Conservation (phyloP, 2,888 invertebrate species). For the Lydus trimaculatus region DNA sequence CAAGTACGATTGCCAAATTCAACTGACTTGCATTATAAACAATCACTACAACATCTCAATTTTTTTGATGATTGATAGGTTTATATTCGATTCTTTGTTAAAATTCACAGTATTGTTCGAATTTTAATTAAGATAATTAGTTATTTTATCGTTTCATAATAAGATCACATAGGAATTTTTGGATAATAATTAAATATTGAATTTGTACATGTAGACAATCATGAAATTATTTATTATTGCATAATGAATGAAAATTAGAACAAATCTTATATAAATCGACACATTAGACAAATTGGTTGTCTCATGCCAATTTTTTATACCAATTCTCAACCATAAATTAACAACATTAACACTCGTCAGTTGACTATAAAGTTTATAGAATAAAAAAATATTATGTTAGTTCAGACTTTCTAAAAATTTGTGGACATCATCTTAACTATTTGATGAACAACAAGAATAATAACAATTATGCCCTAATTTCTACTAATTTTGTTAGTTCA, state of each 20-base stretch:
- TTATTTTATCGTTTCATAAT: neutral
- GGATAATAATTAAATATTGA: neutral
- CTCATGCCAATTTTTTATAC: neutral
- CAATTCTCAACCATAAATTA: neutral
- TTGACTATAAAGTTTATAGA: neutral
- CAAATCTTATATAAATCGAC: neutral
- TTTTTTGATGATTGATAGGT: constrained; percentile 2
- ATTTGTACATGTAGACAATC: neutral
- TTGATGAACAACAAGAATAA: neutral
- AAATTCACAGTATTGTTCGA: neutral
- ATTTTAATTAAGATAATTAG: neutral
- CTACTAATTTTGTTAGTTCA: too few species aligned
- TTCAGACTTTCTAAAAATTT: neutral
- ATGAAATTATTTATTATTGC: neutral
- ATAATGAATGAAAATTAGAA: neutral
- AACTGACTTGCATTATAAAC: constrained; percentile 24
- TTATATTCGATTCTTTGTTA: neutral
- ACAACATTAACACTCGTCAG: neutral
- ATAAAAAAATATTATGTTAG: neutral
- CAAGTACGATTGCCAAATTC: constrained; percentile 19
- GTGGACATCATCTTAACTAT: neutral
- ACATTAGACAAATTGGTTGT: neutral
- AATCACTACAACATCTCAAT: neutral
- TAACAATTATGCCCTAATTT: too few species aligned
- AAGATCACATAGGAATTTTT: neutral